Conservation (phyloP, 2,888 invertebrate species). For the Euplexia lucipara region DNA sequence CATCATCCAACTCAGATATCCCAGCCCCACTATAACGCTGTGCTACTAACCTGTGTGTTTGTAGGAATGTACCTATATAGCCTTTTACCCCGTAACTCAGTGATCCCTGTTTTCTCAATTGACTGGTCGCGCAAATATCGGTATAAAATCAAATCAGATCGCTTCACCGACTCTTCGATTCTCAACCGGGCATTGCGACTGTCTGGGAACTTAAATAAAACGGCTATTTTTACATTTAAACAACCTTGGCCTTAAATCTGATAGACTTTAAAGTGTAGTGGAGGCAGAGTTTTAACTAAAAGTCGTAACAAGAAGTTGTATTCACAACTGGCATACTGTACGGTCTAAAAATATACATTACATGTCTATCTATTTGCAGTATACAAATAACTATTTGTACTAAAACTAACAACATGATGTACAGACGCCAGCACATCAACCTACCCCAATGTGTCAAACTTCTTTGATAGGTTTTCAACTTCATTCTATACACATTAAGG, state of each 20-base stretch:
- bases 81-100: conserved; percentile 30
- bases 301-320: not conserved
- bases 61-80: conserved; percentile 1
- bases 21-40: not conserved
- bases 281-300: not conserved
- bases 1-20: not conserved
- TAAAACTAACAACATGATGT: no score
- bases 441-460: no score
- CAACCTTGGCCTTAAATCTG: conserved; percentile 28
- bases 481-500: no score
- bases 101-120: conserved; percentile 57
- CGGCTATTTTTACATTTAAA: conserved; percentile 37
- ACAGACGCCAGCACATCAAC: no score
- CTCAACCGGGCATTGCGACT: conserved; percentile 19
- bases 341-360: no score
- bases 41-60: not conserved
- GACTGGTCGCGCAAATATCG: conserved; percentile 57
- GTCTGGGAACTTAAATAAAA: conserved; percentile 51
- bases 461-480: no score
- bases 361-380: no score
- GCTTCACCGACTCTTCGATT: conserved; percentile 39
- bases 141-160: conserved; percentile 56
- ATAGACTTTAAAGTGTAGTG: conserved; percentile 24
- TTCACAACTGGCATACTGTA: not conserved
- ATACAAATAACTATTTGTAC: no score